Base-by-base conservation (phyloP, 2,113 vertebrate genomes). In the Platysternon megacephalum region DNA sequence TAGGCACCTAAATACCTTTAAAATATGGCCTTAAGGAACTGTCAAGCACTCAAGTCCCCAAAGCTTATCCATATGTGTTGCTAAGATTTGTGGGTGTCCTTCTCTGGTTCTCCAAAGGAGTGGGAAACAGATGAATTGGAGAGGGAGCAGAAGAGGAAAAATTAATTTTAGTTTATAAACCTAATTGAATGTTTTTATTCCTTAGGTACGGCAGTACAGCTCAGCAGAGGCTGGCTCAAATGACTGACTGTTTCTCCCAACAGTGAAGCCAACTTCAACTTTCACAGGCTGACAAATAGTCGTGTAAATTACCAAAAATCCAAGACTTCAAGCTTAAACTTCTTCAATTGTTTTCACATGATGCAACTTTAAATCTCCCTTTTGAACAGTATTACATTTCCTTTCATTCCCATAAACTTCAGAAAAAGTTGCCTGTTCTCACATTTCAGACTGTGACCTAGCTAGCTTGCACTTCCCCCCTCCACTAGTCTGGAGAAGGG, bases 361-460 rank as follows among this genome's bases (percentile, higher is more conserved):
- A 98, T 95, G 97, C 97, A 96, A 97, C 93, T 91, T 89, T 93
- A 96, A 95, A 94, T 95, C 94, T 91, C 93, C 74, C 97, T 97
- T 95, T 95, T 95, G 95, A 97, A 79, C 88, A 24, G 94, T 94
- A 93, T 97, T 95, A 88, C 87, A 95, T 98, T 98, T 98, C 98
- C 95, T 98, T 95, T 93, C 92, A 94, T 98, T 98, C 97, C 97
- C 97, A 97, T 98, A 95, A 97, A 97, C 96, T 97, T 97, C 95
- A 96, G 97, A 97, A 97, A 93, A 97, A 89, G 95, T 95, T 91
- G 88, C 83, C 94, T 94, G 97, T 90, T 97, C 98, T 98, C 97
- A 97, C 97, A 95, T 98, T 98, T 98, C 98, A 98, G 95, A 96
- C 94, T 88, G 90, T 96, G 97, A 98, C 97, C 97, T 96, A 91